Conservation (phyloP, 2,888 invertebrate genomes). For the Chymomyza amoena region DNA sequence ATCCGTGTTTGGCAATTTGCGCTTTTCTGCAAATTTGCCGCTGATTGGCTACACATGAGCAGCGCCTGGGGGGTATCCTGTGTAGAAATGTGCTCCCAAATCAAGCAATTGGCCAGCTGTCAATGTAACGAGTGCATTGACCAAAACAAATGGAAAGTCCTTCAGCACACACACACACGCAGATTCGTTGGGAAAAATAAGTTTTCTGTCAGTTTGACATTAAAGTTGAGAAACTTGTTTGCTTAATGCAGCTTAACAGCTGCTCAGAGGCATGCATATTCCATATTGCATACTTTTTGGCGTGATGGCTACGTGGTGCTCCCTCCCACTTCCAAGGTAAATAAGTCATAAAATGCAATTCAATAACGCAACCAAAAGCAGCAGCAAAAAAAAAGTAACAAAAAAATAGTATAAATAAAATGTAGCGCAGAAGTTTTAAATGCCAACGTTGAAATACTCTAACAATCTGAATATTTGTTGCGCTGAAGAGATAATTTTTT, state of each 20-base stretch:
- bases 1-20: conserved; percentile 70
- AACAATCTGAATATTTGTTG: background rate
- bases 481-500: too few relatives aligned
- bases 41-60: conserved; percentile 62
- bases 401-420: background rate
- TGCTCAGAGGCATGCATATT: conserved; percentile 43
- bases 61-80: background rate
- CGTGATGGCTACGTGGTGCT: conserved; percentile 20
- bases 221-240: conserved; percentile 1
- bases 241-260: conserved; percentile 22
- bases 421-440: background rate
- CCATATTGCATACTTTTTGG: conserved; percentile 57
- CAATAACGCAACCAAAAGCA: conserved; percentile 58
- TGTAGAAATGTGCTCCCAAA: background rate
- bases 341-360: conserved; percentile 69
- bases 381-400: conserved; percentile 9
- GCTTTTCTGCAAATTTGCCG: conserved; percentile 70
- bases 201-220: background rate
- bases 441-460: background rate
- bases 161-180: background rate
- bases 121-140: conserved; percentile 50
- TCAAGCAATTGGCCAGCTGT: conserved; percentile 46
- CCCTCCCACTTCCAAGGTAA: conserved; percentile 27
- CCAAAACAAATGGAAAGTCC: background rate
- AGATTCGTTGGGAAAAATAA: background rate